These are phyloP conservation scores for Sturnus vulgaris DNA, from an alignment of 2,113 vertebrate species.

Conservation along the genomic window DNA sequence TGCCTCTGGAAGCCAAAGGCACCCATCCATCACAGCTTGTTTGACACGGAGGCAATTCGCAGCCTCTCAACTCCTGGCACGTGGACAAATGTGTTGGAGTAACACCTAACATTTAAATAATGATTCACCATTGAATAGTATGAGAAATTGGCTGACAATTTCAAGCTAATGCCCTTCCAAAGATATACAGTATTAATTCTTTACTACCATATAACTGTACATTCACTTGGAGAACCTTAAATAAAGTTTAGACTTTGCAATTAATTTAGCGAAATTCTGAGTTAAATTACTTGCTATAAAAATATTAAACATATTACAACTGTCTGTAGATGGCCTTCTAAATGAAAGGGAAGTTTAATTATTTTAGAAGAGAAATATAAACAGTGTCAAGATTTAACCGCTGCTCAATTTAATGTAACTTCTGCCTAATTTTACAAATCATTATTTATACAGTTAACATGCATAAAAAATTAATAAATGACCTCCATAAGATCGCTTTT, in stretches of 20 bases:
- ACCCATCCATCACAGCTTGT: not conserved
- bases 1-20: not conserved
- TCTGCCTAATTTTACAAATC: slow-evolving; percentile 54
- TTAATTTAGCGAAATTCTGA: slow-evolving; percentile 27
- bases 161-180: not conserved
- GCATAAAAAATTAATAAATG: slow-evolving; percentile 50
- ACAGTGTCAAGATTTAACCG: slow-evolving; percentile 41
- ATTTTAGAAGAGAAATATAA: slow-evolving; percentile 50
- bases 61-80: not conserved
- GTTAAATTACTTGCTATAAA: slow-evolving; percentile 31
- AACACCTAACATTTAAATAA: slow-evolving; percentile 20
- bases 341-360: slow-evolving; percentile 25
- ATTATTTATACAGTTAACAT: slow-evolving; percentile 52
- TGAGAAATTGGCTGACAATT: not conserved
- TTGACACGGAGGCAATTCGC: not conserved
- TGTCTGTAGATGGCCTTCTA: not conserved
- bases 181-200: not conserved
- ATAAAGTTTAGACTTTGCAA: slow-evolving; percentile 26
- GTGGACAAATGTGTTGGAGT: slow-evolving; percentile 16
- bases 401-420: slow-evolving; percentile 49
- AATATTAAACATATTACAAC: slow-evolving; percentile 11
- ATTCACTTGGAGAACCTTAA: not conserved
- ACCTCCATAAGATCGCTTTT: slow-evolving; percentile 5
- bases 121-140: not conserved
- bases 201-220: not conserved